These are phyloP conservation scores for Elephantulus edwardii DNA, from an alignment of 2,113 vertebrate genomes.

Conservation along the genomic window DNA sequence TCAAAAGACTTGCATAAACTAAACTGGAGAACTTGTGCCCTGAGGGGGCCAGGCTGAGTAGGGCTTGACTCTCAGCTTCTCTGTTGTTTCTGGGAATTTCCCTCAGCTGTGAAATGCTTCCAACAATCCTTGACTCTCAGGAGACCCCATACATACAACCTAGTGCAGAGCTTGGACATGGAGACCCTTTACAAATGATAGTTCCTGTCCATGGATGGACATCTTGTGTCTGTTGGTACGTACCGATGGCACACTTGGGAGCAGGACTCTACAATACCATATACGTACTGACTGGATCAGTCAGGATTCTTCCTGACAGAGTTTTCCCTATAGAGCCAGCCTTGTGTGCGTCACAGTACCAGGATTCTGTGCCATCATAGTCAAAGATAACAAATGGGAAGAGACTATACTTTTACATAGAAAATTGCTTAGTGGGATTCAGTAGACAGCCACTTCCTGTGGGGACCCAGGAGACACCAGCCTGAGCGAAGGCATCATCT, in stretches of 20 bases:
- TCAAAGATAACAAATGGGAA: neutral
- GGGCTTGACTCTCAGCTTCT: neutral
- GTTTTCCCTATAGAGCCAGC: neutral
- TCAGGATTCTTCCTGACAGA: neutral
- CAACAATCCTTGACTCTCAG: neutral
- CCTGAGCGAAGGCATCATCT: neutral
- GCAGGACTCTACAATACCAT: neutral
- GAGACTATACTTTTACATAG: neutral
- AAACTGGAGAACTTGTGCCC: neutral
- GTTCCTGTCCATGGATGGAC: neutral
- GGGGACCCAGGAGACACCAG: neutral
- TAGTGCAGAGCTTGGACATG: neutral
- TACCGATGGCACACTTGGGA: neutral
- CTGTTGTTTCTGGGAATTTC: conserved; percentile 13
- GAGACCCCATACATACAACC: neutral
- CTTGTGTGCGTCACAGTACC: neutral
- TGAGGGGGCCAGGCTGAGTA: neutral
- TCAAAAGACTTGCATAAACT: neutral
- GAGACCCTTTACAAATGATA: neutral
- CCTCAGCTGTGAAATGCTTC: neutral
- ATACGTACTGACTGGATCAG: neutral
- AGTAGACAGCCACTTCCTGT: neutral
- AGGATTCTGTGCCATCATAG: neutral
- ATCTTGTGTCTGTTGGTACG: neutral
- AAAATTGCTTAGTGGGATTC: conserved; percentile 4